phyloP scores from a whole-genome alignment of 2,797 vertebrate genomes.

The Phoxinus dragarum region DNA sequence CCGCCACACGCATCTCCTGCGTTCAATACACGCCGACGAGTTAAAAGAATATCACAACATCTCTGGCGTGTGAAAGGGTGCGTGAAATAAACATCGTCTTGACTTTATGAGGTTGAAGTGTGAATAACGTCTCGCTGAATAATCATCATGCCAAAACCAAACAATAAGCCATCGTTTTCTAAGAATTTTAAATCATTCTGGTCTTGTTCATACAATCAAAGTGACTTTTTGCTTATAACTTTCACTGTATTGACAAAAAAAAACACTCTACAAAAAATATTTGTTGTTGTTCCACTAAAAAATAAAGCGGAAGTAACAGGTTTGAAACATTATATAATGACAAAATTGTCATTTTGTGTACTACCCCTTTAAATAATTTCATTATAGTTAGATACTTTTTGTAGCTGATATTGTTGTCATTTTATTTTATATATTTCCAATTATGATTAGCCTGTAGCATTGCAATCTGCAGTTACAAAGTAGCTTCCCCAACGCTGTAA shows the following conservation, averaged over 20 bases:
- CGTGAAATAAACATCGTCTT: constrained; percentile 68
- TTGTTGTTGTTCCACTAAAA: neutral
- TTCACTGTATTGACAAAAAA: neutral
- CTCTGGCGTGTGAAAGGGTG: constrained; percentile 49
- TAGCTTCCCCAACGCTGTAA: neutral
- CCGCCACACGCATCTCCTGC: constrained; percentile 27
- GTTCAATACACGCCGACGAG: constrained; percentile 55
- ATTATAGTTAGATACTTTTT: neutral
- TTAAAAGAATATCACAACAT: constrained; percentile 57
- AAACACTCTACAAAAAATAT: neutral
- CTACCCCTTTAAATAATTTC: neutral
- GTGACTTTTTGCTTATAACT: neutral
- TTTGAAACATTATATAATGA: neutral
- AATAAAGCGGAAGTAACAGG: neutral
- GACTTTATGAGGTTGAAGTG: constrained; percentile 59
- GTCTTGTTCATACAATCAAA: neutral
- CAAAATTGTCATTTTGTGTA: neutral
- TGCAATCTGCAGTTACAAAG: neutral
- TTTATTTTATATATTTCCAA: neutral
- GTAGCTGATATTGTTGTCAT: neutral
- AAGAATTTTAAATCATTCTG: neutral
- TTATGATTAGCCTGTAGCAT: neutral
- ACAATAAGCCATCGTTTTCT: neutral
- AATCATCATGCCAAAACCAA: neutral
- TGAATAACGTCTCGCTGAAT: constrained; percentile 64